Conservation (phyloP, 1,140 invertebrate genomes). For the Drosophila persimilis region DNA sequence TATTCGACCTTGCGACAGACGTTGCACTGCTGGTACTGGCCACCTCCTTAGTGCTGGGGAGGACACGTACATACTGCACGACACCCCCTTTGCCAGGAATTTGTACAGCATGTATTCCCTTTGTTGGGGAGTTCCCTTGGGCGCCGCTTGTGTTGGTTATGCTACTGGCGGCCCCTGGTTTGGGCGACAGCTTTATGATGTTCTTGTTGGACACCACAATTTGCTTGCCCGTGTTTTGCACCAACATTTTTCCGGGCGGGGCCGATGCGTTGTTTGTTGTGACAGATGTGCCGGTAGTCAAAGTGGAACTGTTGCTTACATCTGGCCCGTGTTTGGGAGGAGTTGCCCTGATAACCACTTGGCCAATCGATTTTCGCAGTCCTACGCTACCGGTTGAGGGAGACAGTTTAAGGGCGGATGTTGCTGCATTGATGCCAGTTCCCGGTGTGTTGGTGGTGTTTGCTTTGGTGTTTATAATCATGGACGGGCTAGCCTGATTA, state of each 20-base stretch:
- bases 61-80: slow-evolving; percentile 75
- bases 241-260: slow-evolving; percentile 54
- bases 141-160: slow-evolving; percentile 5
- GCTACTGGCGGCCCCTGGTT: slow-evolving; percentile 26
- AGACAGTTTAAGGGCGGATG: slow-evolving; percentile 13
- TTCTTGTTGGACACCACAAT: slow-evolving; percentile 70
- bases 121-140: not conserved
- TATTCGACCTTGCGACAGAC: not conserved
- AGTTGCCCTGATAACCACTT: slow-evolving; percentile 48
- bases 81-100: slow-evolving; percentile 63
- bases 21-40: not conserved
- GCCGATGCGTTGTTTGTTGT: slow-evolving; percentile 6
- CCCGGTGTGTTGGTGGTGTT: slow-evolving; percentile 3
- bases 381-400: slow-evolving; percentile 23
- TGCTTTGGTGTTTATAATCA: slow-evolving; percentile 55
- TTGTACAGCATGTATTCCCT: slow-evolving; percentile 67
- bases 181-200: slow-evolving; percentile 74
- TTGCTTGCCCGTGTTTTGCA: slow-evolving; percentile 68
- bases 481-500: slow-evolving; percentile 44
- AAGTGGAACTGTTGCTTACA: no score
- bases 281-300: not conserved
- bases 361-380: slow-evolving; percentile 34
- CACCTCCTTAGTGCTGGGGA: slow-evolving; percentile 40
- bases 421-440: not conserved
- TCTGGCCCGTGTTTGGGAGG: slow-evolving; percentile 23